Conservation (phyloP, 2,888 invertebrate genomes). For the Brachyopa scutellaris region DNA sequence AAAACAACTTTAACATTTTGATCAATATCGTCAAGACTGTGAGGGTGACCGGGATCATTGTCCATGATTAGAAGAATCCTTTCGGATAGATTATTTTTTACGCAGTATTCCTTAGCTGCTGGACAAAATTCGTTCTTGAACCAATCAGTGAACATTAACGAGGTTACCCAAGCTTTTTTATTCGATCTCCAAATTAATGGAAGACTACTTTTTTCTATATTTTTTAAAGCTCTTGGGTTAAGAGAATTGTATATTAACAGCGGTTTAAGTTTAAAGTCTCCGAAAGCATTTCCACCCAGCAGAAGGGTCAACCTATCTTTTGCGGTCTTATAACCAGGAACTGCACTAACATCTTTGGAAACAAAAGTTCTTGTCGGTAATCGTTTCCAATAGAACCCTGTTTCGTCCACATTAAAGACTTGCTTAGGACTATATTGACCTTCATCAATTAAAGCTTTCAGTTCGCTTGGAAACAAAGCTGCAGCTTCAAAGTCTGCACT, state of each 20-base stretch:
- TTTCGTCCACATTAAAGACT: constrained; percentile 7
- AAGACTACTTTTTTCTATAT: constrained; percentile 69
- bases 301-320: background rate
- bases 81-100: background rate
- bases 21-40: constrained; percentile 13
- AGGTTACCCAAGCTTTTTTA: background rate
- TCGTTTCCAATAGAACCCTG: background rate
- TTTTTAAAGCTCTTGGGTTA: constrained; percentile 74
- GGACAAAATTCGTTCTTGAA: background rate
- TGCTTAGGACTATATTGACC: background rate
- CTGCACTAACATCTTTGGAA: background rate
- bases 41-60: constrained; percentile 2
- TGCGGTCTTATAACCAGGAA: background rate
- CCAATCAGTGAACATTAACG: background rate
- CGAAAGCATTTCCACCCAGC: background rate
- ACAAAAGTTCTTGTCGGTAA: constrained; percentile 3
- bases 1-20: constrained; percentile 9
- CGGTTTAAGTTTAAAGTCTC: constrained; percentile 70
- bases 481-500: background rate
- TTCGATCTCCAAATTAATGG: constrained; percentile 44
- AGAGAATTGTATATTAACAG: constrained; percentile 74
- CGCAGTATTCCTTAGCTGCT: background rate
- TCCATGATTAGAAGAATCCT: constrained; percentile 13
- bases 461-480: background rate
- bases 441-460: background rate